Conservation (phyloP, 53 echinoderm and acorn worm genomes). For the Mesocentrotus franciscanus region DNA sequence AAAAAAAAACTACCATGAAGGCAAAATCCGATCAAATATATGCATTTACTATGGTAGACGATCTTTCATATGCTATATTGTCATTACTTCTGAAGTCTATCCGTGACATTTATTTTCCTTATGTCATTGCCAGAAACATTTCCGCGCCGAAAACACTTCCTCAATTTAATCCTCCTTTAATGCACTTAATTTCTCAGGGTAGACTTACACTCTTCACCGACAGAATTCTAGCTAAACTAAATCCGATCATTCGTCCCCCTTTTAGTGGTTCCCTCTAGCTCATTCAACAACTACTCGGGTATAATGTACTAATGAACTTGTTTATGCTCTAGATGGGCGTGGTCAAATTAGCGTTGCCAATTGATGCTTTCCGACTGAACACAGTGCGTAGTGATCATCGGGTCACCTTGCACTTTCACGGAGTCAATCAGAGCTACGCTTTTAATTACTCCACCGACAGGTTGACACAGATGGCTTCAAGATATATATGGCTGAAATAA, state of each 20-base stretch:
- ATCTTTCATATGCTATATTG: background rate
- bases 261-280: background rate
- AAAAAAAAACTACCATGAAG: background rate
- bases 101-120: background rate
- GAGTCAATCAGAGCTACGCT: constrained; percentile 11
- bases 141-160: constrained; percentile 4
- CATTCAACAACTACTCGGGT: constrained; percentile 11
- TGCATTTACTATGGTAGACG: background rate
- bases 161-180: background rate
- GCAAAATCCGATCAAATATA: background rate
- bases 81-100: background rate
- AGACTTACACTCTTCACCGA: constrained; percentile 7
- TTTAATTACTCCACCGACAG: constrained; percentile 31
- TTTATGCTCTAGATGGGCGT: constrained; percentile 35
- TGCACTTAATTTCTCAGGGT: background rate
- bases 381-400: constrained; percentile 11
- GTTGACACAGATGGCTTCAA: background rate
- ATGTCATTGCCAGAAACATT: background rate
- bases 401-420: constrained; percentile 36
- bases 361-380: constrained; percentile 50
- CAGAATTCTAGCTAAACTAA: constrained; percentile 12
- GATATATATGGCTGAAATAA: constrained; percentile 21
- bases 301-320: constrained; percentile 47
- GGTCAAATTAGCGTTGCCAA: constrained; percentile 39
- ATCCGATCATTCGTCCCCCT: background rate